Base-by-base conservation (phyloP, 2,797 vertebrate species). In the Hipposideros larvatus region DNA sequence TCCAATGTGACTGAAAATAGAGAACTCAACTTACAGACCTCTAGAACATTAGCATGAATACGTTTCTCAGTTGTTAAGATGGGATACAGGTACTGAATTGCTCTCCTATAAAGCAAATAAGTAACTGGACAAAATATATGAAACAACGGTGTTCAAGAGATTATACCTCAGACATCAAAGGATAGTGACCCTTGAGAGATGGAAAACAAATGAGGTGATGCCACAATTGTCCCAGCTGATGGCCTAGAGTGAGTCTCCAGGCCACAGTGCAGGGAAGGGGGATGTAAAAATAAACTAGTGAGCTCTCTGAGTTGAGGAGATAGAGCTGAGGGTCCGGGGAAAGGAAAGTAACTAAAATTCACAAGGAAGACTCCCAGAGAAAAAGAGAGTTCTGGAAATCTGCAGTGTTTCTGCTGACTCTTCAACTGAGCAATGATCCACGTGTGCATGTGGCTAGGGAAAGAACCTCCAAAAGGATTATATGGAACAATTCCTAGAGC, bases 101-200 rank as follows among this genome's bases (percentile, higher is more conserved):
- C 43, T 74, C 2, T 61, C 8, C 31, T 46, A 43, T 51, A 41
- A 53, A 88, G 57, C 2, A 63, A 61, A 83, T 46, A 53, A 37
- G 61, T 66, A 78, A 78, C 9, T 82, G 43, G 68, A n/a, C n/a
- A 87, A 77, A 84, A 74, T 41, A 74, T 24, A 70, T 68, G 19
- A 84, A 96, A 59, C 22, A 86, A 51, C 4, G 11, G 34, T 79
- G 73, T 95, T 88, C 13, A 68, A 88, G 59, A 73, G 8, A 66
- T 84, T 66, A 16, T 79, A n/a, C 3, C 16, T 59, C 65, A 51
- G 14, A 63, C 7, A 73, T 43, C 22, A 71, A 90, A 82, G 31
- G 61, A 34, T 28, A 71, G 13, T 43, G 26, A 61, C 41, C 53
- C 95, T 22, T 46, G 51, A 90, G 31, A 51, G 8, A 71, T 65